Evolutionary conservation across 1,140 invertebrate genomes (phyloP).

Genomic region (Caerostris extrusa): DNA sequence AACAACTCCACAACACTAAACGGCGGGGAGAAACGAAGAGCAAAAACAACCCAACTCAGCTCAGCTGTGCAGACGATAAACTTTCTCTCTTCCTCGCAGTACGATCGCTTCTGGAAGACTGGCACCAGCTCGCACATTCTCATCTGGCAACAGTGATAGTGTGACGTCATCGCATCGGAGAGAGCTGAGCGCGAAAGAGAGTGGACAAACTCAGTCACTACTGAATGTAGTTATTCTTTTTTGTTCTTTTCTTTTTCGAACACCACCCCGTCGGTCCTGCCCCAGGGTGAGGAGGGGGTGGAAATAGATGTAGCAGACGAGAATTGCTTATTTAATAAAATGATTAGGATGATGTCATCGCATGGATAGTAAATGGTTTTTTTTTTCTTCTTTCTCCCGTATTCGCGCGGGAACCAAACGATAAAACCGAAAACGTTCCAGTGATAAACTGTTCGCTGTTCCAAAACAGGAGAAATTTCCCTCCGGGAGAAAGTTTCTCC

Average conservation of each 20-base stretch:
- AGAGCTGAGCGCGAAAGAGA: constrained; percentile 34
- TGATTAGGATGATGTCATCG: constrained; percentile 70
- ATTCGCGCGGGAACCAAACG: constrained; percentile 2
- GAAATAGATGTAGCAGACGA: constrained; percentile 62
- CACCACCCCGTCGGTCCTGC: not conserved
- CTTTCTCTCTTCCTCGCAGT: constrained; percentile 61
- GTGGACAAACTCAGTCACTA: constrained; percentile 45
- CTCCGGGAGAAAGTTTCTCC: not conserved
- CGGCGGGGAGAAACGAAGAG: not conserved
- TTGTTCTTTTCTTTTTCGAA: constrained; percentile 13
- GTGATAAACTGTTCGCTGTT: constrained; percentile 53
- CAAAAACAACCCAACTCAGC: constrained; percentile 39
- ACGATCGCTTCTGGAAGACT: constrained; percentile 70
- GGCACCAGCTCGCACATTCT: constrained; percentile 54
- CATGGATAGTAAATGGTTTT: constrained; percentile 23
- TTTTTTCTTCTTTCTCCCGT: constrained; percentile 8
- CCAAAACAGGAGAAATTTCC: constrained; percentile 3
- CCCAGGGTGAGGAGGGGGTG: constrained; percentile 39
- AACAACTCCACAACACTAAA: constrained; percentile 4
- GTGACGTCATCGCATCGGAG: constrained; percentile 64
- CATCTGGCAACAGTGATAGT: constrained; percentile 64
- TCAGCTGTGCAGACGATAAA: constrained; percentile 58
- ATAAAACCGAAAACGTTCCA: constrained; percentile 43
- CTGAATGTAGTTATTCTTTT: constrained; percentile 39
- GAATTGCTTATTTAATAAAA: constrained; percentile 54